phyloP scores from a whole-genome alignment of 1,140 invertebrate species.

The Antheraea pernyi region DNA sequence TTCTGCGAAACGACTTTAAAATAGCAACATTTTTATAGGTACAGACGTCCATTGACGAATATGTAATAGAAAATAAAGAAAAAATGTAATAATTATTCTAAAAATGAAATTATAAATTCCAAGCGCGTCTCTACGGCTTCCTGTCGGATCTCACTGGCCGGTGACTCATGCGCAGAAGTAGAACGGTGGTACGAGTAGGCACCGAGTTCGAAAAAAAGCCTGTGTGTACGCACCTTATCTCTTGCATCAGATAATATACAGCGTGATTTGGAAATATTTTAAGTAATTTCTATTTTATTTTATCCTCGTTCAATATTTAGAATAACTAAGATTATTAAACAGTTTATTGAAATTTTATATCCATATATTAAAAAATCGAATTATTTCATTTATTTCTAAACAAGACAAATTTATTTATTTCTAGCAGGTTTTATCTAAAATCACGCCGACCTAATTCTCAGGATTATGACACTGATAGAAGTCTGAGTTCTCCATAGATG shows the following conservation, averaged over 20 bases:
- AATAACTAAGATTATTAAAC: too few species aligned
- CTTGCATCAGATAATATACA: constrained; percentile 72
- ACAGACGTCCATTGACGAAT: neutral
- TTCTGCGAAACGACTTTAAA: too few species aligned
- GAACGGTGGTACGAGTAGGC: constrained; percentile 66
- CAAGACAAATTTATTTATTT: too few species aligned
- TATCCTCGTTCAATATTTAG: too few species aligned
- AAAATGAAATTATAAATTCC: constrained; percentile 12
- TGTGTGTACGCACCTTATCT: constrained; percentile 68
- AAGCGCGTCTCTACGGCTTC: constrained; percentile 45
- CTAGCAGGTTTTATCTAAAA: too few species aligned
- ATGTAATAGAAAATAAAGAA: neutral
- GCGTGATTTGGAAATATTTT: constrained; percentile 16
- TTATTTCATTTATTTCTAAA: too few species aligned
- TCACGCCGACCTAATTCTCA: too few species aligned
- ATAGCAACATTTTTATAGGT: neutral
- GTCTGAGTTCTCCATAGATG: too few species aligned
- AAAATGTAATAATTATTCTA: neutral
- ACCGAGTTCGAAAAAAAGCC: constrained; percentile 56
- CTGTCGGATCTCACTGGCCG: constrained; percentile 29
- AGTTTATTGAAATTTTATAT: too few species aligned
- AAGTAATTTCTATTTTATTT: neutral
- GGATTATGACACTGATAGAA: too few species aligned
- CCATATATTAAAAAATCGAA: too few species aligned
- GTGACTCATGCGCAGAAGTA: constrained; percentile 66